phyloP scores from a whole-genome alignment of 2,113 vertebrate genomes.

The human region GRCh38 chr1:242834501-242835000 shows the following conservation, averaged over 20 bases:
- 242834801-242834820: neutral
- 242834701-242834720: neutral
- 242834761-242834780: neutral
- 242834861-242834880: neutral
- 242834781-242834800: neutral
- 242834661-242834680: neutral
- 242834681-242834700: neutral
- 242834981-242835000: neutral
- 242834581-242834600: neutral
- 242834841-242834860: constrained; percentile 1
- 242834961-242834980: neutral
- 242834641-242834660: neutral
- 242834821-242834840: neutral
- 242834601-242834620: neutral
- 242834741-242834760: neutral
- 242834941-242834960: neutral
- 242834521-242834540: too few relatives aligned
- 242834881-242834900: neutral
- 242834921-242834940: neutral
- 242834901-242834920: neutral
- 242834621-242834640: neutral
- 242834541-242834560: neutral
- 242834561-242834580: neutral
- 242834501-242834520: neutral
- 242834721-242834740: neutral